Base-by-base conservation (phyloP, 2,797 vertebrate genomes). In the Anguilla pacifica region DNA sequence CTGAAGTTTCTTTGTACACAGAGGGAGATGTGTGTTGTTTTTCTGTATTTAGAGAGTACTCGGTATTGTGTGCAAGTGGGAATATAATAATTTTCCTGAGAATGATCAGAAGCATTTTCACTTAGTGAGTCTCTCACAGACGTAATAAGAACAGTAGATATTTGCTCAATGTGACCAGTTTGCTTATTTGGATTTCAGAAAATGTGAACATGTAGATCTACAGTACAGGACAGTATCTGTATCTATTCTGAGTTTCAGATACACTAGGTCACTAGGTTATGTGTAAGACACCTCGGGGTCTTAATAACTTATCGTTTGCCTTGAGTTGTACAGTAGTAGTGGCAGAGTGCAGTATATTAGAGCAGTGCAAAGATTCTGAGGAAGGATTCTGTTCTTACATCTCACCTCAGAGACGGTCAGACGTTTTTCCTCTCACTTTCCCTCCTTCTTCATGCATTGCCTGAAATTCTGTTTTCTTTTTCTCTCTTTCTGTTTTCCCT, bases 391-490 rank as follows among this genome's bases (percentile, higher is more conserved):
- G 25, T 51, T 83, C 46, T 81, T 22, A 10, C 15, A 35, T 43
- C 17, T 85, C 17, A 22, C 49, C 51, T 64, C 67, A 79, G 55
- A 51, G 25, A 51, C 53, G 31, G 51, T 79, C 39, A 85, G 72
- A 13, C n/a, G 17, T 84, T 31, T 85, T n/a, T 49, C 84, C 53
- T 74, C 55, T 55, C 61, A 88, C 55, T 82, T 82, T 88, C 61
- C 90, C 86, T 92, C 91, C 91, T 86, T 91, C 87, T 83, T 90
- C 89, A 88, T 91, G 92, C 91, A 89, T 93, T 95, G 93, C 94
- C 92, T 83, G 53, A 84, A 85, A 83, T 86, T 64, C 74, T 87
- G 79, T 59, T 79, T 67, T 85, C 86, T 53, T 31, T 91, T 70
- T 86, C 31, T 39, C 72, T 67, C 87, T 85, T 87, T 59, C 49